These are phyloP conservation scores for Caenorhabditis tropicalis DNA, from an alignment of 1,140 invertebrate species.

Conservation along the genomic window DNA sequence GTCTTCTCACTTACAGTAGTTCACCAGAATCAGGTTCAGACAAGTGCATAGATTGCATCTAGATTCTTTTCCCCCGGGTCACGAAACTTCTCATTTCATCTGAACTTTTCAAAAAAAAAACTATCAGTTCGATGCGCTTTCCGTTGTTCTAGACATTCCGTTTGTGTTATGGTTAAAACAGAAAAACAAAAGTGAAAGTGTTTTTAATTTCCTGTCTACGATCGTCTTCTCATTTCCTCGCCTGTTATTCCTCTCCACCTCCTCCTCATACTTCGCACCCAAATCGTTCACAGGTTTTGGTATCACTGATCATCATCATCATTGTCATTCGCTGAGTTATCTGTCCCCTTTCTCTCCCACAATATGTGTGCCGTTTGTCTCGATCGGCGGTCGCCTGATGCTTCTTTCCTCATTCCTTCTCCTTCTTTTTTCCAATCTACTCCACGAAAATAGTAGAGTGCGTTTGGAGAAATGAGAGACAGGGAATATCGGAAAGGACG, in stretches of 20 bases:
- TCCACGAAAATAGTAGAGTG: slow-evolving; percentile 32
- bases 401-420: not conserved
- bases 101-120: too few relatives aligned
- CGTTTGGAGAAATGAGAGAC: not conserved
- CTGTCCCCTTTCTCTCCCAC: not conserved
- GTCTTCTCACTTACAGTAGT: too few relatives aligned
- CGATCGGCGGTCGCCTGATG: slow-evolving; percentile 41
- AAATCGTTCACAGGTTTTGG: not conserved
- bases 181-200: not conserved
- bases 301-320: not conserved
- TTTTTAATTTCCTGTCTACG: slow-evolving; percentile 1
- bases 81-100: too few relatives aligned
- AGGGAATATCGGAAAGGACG: slow-evolving; percentile 5
- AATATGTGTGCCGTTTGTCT: slow-evolving; percentile 20
- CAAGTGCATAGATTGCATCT: too few relatives aligned
- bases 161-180: not conserved
- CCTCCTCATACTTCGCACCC: not conserved
- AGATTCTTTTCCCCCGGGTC: too few relatives aligned
- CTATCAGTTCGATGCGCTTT: not conserved
- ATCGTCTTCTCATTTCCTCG: not conserved
- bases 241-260: not conserved
- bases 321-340: not conserved
- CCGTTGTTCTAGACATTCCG: not conserved
- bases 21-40: too few relatives aligned
- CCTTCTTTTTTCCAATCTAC: not conserved